Evolutionary conservation across 2,888 invertebrate species (phyloP).

Genomic region (Ryuthela nishihirai): DNA sequence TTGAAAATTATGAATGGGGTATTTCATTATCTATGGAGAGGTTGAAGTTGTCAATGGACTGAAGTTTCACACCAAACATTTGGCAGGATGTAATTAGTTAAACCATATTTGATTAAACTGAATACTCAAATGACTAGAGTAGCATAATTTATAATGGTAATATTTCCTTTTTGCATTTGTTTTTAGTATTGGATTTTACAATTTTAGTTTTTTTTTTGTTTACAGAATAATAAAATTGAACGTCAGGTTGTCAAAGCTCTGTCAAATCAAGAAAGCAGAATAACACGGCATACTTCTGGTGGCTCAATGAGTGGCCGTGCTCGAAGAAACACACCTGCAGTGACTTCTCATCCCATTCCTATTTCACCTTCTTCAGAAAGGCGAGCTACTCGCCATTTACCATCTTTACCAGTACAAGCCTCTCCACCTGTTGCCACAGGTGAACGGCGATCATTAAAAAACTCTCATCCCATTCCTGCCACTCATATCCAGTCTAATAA

Average conservation of each 20-base stretch:
- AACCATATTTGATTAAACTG: too few relatives aligned
- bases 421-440: slow-evolving; percentile 16
- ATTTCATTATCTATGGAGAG: too few relatives aligned
- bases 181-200: too few relatives aligned
- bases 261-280: slow-evolving; percentile 13
- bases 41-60: too few relatives aligned
- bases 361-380: background rate
- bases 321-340: slow-evolving; percentile 15
- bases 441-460: slow-evolving; percentile 24
- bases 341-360: background rate
- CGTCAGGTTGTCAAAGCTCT: slow-evolving; percentile 29
- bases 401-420: too few relatives aligned
- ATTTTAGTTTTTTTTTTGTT: too few relatives aligned
- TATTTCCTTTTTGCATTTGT: background rate
- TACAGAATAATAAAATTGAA: too few relatives aligned
- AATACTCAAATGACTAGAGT: too few relatives aligned
- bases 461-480: slow-evolving; percentile 17
- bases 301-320: slow-evolving; percentile 20
- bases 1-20: too few relatives aligned
- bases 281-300: slow-evolving; percentile 5
- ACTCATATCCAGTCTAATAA: slow-evolving; percentile 11
- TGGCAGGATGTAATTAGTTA: too few relatives aligned
- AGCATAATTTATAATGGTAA: too few relatives aligned
- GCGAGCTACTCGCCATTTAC: background rate
- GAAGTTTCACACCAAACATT: too few relatives aligned